A percentile compares a stretch with the other conserved stretches of the same genome.
phyloP scores from a whole-genome alignment of 2,113 vertebrate species.

The Cynocephalus volans region DNA sequence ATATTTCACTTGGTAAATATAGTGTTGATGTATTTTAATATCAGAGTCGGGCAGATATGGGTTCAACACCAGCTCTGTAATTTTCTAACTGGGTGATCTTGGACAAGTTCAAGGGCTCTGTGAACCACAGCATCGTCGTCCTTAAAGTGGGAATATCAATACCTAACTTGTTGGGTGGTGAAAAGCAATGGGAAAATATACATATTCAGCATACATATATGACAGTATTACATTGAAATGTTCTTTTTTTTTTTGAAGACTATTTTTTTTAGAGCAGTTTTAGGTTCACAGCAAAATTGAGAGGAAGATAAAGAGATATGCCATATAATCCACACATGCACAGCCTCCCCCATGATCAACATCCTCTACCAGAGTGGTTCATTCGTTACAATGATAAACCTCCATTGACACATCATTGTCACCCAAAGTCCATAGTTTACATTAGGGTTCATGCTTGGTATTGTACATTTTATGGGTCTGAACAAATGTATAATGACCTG shows the following conservation, averaged over 20 bases:
- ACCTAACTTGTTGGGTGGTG: background rate
- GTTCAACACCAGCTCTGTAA: background rate
- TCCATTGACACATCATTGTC: background rate
- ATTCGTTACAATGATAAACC: background rate
- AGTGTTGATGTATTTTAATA: background rate
- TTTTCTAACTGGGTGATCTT: background rate
- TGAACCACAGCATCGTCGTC: background rate
- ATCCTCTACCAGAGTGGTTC: rapidly evolving
- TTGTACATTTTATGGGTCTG: background rate
- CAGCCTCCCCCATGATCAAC: background rate
- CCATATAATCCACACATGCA: rapidly evolving
- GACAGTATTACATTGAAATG: background rate
- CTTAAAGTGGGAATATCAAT: background rate
- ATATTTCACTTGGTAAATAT: background rate
- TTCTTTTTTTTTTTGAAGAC: background rate
- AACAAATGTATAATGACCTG: background rate
- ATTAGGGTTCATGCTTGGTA: background rate
- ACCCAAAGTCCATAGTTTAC: background rate
- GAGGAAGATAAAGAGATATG: background rate
- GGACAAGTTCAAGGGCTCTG: background rate
- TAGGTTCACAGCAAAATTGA: background rate
- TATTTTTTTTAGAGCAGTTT: background rate
- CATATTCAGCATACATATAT: background rate
- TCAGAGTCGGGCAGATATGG: background rate
- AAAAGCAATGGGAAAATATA: background rate